These are phyloP conservation scores for Agrotis clavis DNA, from an alignment of 2,888 invertebrate species.

Conservation along the genomic window DNA sequence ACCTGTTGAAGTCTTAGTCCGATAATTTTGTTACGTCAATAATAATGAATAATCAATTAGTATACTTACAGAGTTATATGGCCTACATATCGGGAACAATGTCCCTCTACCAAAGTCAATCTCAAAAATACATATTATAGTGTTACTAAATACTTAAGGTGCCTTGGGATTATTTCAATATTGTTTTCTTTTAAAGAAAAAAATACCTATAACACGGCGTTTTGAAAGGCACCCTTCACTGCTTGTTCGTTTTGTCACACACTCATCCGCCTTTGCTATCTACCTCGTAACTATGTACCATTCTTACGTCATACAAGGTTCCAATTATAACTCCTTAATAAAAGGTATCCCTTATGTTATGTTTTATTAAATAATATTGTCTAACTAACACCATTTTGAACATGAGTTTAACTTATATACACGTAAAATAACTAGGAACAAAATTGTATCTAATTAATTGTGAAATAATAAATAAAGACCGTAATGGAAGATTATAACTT, in stretches of 20 bases:
- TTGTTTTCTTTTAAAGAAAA: no score
- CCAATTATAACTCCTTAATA: constrained; percentile 5
- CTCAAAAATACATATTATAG: constrained; percentile 45
- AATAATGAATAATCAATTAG: constrained; percentile 19
- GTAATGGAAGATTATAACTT: constrained; percentile 54
- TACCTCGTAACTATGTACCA: not conserved
- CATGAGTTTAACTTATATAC: constrained; percentile 55
- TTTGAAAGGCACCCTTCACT: constrained; percentile 44
- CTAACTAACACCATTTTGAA: constrained; percentile 53
- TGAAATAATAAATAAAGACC: constrained; percentile 41
- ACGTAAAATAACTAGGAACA: constrained; percentile 59
- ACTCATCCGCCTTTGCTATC: constrained; percentile 1
- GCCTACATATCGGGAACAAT: constrained; percentile 26
- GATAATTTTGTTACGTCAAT: constrained; percentile 34
- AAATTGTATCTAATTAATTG: constrained; percentile 45
- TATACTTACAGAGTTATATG: constrained; percentile 26
- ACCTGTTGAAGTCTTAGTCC: constrained; percentile 42
- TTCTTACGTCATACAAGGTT: constrained; percentile 22
- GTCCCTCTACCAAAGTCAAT: constrained; percentile 35
- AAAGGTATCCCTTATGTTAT: constrained; percentile 16
- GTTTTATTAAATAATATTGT: constrained; percentile 49
- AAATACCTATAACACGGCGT: not conserved
- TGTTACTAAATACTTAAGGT: constrained; percentile 33
- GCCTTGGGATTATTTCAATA: constrained; percentile 16
- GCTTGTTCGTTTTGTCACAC: not conserved